Evolutionary conservation across 2,797 vertebrate genomes (phyloP).

Genomic region (Ptychadena robeensis): DNA sequence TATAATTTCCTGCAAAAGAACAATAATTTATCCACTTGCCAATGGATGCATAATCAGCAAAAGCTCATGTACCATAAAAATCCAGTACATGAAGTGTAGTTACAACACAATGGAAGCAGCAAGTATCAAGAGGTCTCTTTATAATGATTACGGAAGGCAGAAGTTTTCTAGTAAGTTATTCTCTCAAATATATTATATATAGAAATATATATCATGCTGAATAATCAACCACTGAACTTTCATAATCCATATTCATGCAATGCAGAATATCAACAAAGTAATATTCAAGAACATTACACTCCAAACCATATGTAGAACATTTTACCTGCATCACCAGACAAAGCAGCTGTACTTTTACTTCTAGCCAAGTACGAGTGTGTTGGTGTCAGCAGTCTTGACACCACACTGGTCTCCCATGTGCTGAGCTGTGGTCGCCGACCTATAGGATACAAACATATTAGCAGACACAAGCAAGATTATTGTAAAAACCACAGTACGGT

Average conservation of each 20-base stretch:
- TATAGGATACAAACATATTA: conserved; percentile 77
- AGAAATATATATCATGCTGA: no score
- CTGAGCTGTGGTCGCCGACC: conserved; percentile 90
- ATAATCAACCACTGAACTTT: no score
- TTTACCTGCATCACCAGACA: conserved; percentile 94
- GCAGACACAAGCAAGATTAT: conserved; percentile 65
- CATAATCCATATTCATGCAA: no score
- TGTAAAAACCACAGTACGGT: not conserved
- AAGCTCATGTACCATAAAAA: not conserved
- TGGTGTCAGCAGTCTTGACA: conserved; percentile 93
- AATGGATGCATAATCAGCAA: not conserved
- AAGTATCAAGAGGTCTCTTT: not conserved
- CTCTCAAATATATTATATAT: no score
- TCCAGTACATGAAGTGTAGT: no score
- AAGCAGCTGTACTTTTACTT: conserved; percentile 90
- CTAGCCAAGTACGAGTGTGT: conserved; percentile 96
- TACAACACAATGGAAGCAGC: no score
- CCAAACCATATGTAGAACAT: not conserved
- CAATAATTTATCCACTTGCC: not conserved
- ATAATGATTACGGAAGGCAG: not conserved
- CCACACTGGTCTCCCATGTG: conserved; percentile 91
- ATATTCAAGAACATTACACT: not conserved
- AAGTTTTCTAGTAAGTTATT: not conserved
- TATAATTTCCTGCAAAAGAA: not conserved
- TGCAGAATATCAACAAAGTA: no score